phyloP scores from a whole-genome alignment of 2,888 invertebrate genomes.

The Pegoplata infirma region DNA sequence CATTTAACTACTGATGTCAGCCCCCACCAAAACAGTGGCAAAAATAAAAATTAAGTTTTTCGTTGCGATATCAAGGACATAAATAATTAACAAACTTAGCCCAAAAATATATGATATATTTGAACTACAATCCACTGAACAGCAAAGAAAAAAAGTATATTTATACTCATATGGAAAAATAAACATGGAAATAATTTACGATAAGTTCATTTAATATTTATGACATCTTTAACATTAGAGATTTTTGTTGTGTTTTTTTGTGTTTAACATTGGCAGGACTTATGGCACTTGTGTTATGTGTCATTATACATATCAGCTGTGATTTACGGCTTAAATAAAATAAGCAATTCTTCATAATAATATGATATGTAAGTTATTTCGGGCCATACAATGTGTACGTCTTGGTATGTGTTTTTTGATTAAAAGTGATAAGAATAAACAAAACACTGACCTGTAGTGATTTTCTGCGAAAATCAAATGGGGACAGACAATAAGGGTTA shows the following conservation, averaged over 20 bases:
- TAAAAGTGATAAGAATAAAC: constrained; percentile 51
- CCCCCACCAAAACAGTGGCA: too few relatives aligned
- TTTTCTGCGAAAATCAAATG: constrained; percentile 17
- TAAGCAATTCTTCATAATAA: constrained; percentile 76
- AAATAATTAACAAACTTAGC: constrained; percentile 78
- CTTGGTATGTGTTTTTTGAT: constrained; percentile 38
- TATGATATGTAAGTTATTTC: constrained; percentile 28
- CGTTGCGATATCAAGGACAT: constrained; percentile 69
- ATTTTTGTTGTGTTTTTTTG: constrained; percentile 63
- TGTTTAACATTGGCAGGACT: constrained; percentile 40
- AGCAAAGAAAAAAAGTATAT: not conserved
- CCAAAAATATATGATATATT: constrained; percentile 71
- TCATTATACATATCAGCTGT: constrained; percentile 67
- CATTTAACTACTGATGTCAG: not conserved
- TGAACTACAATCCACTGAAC: constrained; percentile 41
- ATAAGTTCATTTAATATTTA: constrained; percentile 79
- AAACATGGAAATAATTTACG: constrained; percentile 56
- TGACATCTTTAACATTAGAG: constrained; percentile 69
- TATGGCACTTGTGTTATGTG: constrained; percentile 59
- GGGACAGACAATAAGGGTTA: constrained; percentile 35
- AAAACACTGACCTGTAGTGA: constrained; percentile 52
- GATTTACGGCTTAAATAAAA: constrained; percentile 73
- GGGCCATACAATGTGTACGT: not conserved
- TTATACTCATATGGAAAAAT: not conserved
- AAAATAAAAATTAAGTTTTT: constrained; percentile 42